A percentile compares a stretch with the other conserved stretches of the same genome.
phyloP scores from a whole-genome alignment of 2,113 vertebrate genomes.

The Pungitius pungitius region DNA sequence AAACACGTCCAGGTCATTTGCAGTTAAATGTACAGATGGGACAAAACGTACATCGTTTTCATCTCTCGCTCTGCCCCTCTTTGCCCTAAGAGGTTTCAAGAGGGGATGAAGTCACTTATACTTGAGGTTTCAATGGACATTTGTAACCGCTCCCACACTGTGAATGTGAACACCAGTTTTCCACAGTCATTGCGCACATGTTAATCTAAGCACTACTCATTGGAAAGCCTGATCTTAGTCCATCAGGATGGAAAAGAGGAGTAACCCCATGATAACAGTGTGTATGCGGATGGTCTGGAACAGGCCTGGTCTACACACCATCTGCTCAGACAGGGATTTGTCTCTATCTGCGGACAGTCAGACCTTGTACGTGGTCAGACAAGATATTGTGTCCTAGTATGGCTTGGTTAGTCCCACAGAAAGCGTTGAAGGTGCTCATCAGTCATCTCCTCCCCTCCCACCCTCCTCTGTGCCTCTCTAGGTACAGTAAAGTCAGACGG shows the following conservation, averaged over 20 bases:
- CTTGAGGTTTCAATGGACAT: conserved; percentile 40
- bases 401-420: conserved; percentile 40
- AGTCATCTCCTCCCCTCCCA: not conserved
- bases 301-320: conserved; percentile 36
- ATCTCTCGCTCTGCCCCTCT: conserved; percentile 8
- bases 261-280: conserved; percentile 64
- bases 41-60: conserved; percentile 19
- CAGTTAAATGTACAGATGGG: conserved; percentile 34
- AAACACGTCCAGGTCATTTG: conserved; percentile 51
- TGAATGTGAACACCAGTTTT: conserved; percentile 57
- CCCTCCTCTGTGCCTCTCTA: conserved; percentile 20
- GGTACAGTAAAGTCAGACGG: conserved; percentile 71
- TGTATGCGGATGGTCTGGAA: conserved; percentile 7
- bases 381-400: conserved; percentile 57
- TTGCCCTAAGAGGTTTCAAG: conserved; percentile 19
- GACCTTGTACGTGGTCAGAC: conserved; percentile 64
- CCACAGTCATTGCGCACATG: conserved; percentile 45
- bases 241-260: conserved; percentile 74
- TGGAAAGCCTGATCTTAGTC: conserved; percentile 61
- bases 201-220: conserved; percentile 53
- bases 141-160: conserved; percentile 22
- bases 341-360: conserved; percentile 63
- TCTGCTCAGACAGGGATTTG: conserved; percentile 45
- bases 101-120: conserved; percentile 12
- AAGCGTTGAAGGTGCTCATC: conserved; percentile 31